Evolutionary conservation across 2,113 vertebrate species (phyloP).

Genomic region (Grantiella picta): DNA sequence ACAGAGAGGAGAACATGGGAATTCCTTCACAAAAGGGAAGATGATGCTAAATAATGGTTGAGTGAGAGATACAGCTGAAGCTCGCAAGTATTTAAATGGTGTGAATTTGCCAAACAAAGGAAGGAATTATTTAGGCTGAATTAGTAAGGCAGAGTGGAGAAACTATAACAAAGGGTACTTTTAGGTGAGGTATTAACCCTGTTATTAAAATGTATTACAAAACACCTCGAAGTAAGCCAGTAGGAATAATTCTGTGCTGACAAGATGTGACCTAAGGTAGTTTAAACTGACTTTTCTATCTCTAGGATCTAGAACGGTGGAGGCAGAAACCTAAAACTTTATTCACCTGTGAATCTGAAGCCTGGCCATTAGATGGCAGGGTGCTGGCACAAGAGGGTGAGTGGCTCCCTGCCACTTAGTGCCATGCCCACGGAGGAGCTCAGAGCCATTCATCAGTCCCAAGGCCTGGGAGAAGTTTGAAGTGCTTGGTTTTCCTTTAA

Average conservation of each 20-base stretch:
- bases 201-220: conserved; percentile 22
- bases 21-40: background rate
- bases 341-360: background rate
- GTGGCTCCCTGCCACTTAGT: accelerated
- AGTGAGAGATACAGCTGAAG: conserved; percentile 9
- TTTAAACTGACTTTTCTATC: conserved; percentile 31
- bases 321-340: background rate
- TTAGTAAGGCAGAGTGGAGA: background rate
- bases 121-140: conserved; percentile 28
- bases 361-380: conserved; percentile 61
- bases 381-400: background rate
- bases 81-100: conserved; percentile 36
- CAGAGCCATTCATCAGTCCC: background rate
- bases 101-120: conserved; percentile 26
- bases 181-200: conserved; percentile 19
- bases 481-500: background rate
- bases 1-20: background rate
- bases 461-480: background rate
- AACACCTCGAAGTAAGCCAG: background rate
- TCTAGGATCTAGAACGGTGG: background rate
- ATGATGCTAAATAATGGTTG: background rate
- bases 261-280: conserved; percentile 43
- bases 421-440: background rate
- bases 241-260: background rate
- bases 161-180: conserved; percentile 31